Base-by-base conservation (phyloP, 2,888 invertebrate species). In the Globia sparganii region DNA sequence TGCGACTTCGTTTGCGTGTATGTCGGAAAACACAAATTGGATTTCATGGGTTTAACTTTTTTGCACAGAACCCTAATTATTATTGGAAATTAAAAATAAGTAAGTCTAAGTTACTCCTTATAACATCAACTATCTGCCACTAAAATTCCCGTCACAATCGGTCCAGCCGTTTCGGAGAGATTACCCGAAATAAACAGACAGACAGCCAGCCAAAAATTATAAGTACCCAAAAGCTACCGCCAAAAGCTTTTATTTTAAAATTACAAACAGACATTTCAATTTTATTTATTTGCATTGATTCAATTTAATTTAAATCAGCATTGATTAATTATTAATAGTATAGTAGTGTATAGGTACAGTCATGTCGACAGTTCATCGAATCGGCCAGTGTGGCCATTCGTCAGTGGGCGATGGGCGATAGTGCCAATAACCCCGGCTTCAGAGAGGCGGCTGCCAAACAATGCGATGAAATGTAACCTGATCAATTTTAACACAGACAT, bases 381-480 rank as follows among this genome's bases (percentile, higher is more conserved):
- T 82, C 67, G 67, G 65, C 62, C 53, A 76, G 74, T 79, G 79
- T 73, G 81, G 81, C 64, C 67, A 69, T 69, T 67, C 71, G 81
- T 78, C 77, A 61, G 86, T 86, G 88, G 88, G 84, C 87, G 87
- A 72, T 56, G 75, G 46, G 49, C 68, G 76, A 37, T 76, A 75
- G 68, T 78, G 87, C 77, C 87, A 88, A 81, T 88, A 88, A 87
- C 87, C 87, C 77, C 88, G 68, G 46, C 68, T 73, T 72, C 64
- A 70, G 77, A 70, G 77, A 67, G 59, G 40, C 75, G 70, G 53
- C 67, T 82, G 77, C 70, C 81, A 82, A 78, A 81, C 77, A 79
- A 83, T 80, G 65, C 68, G 43, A 73, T 69, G 49, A 73, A 56
- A 65, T 59, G 59, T 56, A 31, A n/a, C 68, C 31, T 34, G 37